phyloP scores from a whole-genome alignment of 2,888 invertebrate genomes.

The Lymantria monacha region DNA sequence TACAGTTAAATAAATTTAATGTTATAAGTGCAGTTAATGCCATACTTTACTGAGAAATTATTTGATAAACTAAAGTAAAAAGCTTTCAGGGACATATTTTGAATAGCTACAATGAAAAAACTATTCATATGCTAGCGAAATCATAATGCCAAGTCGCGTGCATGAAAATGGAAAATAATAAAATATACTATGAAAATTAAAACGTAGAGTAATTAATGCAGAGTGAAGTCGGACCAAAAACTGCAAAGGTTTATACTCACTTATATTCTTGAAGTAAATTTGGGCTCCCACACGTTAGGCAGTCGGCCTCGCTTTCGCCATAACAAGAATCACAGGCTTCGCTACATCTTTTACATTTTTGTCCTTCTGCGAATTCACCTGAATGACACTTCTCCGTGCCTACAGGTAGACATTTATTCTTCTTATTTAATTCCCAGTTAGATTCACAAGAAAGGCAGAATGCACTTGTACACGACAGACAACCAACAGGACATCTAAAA shows the following conservation, averaged over 20 bases:
- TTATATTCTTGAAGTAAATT: conserved; percentile 85
- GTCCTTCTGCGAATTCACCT: conserved; percentile 83
- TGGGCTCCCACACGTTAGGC: conserved; percentile 88
- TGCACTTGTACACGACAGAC: conserved; percentile 87
- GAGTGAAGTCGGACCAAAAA: no score
- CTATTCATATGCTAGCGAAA: no score
- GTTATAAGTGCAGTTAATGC: no score
- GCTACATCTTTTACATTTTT: conserved; percentile 88
- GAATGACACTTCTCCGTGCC: conserved; percentile 87
- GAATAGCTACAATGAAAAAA: no score
- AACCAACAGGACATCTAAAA: conserved; percentile 87
- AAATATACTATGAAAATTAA: no score
- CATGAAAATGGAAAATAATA: no score
- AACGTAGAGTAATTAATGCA: no score
- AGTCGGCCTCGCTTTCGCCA: conserved; percentile 87
- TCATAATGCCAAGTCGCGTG: no score
- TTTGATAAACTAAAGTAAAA: no score
- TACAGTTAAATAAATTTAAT: no score
- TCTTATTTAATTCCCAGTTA: conserved; percentile 89
- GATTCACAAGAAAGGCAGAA: conserved; percentile 88
- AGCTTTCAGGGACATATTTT: no score
- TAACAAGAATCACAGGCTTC: conserved; percentile 92
- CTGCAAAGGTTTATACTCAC: conserved; percentile 41
- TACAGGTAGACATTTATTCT: conserved; percentile 87
- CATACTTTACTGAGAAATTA: no score